phyloP scores from a whole-genome alignment of 2,888 invertebrate genomes.

The Apotomis turbidana region DNA sequence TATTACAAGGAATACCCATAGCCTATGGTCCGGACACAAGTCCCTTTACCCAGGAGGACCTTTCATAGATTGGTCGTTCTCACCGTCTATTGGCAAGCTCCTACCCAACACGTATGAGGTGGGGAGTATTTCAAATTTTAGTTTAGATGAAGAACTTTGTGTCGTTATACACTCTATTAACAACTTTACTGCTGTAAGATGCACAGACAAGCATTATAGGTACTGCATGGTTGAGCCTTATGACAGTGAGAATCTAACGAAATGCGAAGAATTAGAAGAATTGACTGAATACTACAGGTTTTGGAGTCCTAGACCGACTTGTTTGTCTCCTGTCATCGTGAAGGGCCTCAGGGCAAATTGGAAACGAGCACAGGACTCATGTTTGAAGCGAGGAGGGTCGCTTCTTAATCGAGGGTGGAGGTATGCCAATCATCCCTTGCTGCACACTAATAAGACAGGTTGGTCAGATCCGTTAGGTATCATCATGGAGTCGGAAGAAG shows the following conservation, averaged over 20 bases:
- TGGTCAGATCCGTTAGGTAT: constrained; percentile 62
- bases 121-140: constrained; percentile 51
- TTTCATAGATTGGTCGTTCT: constrained; percentile 71
- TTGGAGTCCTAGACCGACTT: constrained; percentile 67
- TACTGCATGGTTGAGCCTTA: constrained; percentile 73
- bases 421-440: constrained; percentile 65
- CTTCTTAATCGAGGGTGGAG: constrained; percentile 73
- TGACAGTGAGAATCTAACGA: constrained; percentile 48
- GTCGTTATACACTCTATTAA: constrained; percentile 62
- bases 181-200: constrained; percentile 65
- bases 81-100: constrained; percentile 59
- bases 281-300: constrained; percentile 58
- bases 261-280: constrained; percentile 60
- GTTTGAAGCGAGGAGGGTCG: constrained; percentile 60
- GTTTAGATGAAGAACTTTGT: constrained; percentile 65
- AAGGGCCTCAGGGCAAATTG: constrained; percentile 71
- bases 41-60: constrained; percentile 73
- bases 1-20: constrained; percentile 55
- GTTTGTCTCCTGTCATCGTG: constrained; percentile 59
- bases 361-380: constrained; percentile 65
- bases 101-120: constrained; percentile 59
- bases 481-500: constrained; percentile 53
- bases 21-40: constrained; percentile 76
- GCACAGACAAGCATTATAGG: constrained; percentile 66
- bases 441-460: constrained; percentile 46